Evolutionary conservation across 2,888 invertebrate species (phyloP).

Genomic region (Heteromyza rotundicornis): DNA sequence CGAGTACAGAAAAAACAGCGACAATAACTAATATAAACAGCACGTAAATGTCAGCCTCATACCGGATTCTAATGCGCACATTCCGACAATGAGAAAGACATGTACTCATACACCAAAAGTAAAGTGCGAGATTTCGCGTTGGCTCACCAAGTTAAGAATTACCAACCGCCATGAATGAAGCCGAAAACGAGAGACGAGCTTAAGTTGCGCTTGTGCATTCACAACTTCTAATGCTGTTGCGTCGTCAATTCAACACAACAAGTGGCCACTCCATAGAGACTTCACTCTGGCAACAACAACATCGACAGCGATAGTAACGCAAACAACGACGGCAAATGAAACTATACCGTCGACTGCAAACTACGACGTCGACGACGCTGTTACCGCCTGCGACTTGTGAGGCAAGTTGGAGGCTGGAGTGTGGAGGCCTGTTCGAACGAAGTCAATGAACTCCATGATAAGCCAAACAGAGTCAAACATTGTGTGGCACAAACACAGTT

Average conservation of each 20-base stretch:
- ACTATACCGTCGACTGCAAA: not conserved
- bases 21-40: not conserved
- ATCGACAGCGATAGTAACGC: not conserved
- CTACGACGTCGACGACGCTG: conserved; percentile 18
- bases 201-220: not conserved
- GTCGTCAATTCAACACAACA: not conserved
- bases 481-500: not conserved
- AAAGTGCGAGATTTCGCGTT: not conserved
- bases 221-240: not conserved
- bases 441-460: conserved; percentile 47
- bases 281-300: not conserved
- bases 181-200: not conserved
- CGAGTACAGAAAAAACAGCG: no score
- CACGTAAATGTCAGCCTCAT: not conserved
- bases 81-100: not conserved
- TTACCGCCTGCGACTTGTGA: conserved; percentile 51
- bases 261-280: no score
- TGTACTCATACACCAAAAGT: not conserved
- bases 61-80: not conserved
- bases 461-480: not conserved
- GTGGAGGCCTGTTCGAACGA: conserved; percentile 41
- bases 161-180: not conserved
- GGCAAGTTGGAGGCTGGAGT: conserved; percentile 46
- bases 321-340: not conserved
- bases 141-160: not conserved